Evolutionary conservation across 64 coral and sea anemone species (phyloP).

Genomic region (Astreopora myriophthalma): DNA sequence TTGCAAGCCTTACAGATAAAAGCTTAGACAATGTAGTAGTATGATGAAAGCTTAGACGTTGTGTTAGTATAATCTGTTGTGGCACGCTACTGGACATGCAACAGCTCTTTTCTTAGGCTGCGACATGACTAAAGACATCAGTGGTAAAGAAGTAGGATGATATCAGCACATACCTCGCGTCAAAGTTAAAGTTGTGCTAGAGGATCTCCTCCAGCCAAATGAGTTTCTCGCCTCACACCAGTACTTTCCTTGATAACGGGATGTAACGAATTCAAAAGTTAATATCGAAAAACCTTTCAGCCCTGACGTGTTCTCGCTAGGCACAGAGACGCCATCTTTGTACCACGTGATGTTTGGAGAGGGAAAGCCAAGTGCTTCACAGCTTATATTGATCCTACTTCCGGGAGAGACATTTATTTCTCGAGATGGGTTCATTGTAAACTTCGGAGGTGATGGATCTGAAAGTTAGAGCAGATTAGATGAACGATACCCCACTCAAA

Average conservation of each 20-base stretch:
- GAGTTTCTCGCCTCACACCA: constrained; percentile 27
- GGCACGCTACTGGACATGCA: too few species aligned
- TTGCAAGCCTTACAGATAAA: too few species aligned
- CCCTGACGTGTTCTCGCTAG: not conserved
- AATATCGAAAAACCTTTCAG: not conserved
- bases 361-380: not conserved
- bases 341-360: not conserved
- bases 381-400: not conserved
- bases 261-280: not conserved
- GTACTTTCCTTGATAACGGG: not conserved
- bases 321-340: not conserved
- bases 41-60: too few species aligned
- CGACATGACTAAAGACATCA: too few species aligned
- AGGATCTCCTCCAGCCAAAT: not conserved
- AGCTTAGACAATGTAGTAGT: too few species aligned
- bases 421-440: not conserved
- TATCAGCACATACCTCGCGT: not conserved
- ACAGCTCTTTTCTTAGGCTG: too few species aligned
- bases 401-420: not conserved
- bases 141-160: not conserved
- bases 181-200: not conserved
- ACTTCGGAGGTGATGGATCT: not conserved
- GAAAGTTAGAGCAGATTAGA: not conserved
- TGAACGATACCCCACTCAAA: too few species aligned
- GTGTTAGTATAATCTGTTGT: too few species aligned